phyloP scores from a whole-genome alignment of 2,113 vertebrate species.

The Phasianus colchicus region DNA sequence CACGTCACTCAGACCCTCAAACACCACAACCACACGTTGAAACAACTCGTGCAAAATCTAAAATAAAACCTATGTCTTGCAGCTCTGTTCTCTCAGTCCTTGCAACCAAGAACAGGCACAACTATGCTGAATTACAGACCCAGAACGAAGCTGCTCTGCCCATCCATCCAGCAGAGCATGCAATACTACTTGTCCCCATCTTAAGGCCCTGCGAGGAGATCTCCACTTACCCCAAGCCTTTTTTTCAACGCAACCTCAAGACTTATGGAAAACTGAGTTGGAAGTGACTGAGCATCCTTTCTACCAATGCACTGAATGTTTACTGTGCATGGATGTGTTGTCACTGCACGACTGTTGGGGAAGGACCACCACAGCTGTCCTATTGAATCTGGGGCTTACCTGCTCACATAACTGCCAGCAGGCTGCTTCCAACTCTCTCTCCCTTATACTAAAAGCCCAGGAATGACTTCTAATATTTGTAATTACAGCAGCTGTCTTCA shows the following conservation, averaged over 20 bases:
- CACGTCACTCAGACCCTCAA: not conserved
- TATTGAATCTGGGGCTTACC: not conserved
- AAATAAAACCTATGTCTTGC: fast-evolving
- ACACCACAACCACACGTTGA: fast-evolving
- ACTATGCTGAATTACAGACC: too few species aligned
- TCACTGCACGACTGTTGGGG: not conserved
- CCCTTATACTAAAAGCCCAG: not conserved
- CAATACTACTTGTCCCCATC: too few species aligned
- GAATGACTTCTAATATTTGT: not conserved
- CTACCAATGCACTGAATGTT: not conserved
- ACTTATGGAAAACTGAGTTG: not conserved
- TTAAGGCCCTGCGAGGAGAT: not conserved
- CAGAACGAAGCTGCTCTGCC: not conserved
- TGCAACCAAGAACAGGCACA: not conserved
- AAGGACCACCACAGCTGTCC: not conserved
- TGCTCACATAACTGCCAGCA: not conserved
- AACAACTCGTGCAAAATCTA: not conserved
- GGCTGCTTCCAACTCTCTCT: not conserved
- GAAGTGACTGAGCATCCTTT: not conserved
- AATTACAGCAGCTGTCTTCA: not conserved
- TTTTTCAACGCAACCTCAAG: not conserved
- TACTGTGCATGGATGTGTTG: not conserved
- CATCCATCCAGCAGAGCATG: not conserved
- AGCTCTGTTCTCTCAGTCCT: not conserved
- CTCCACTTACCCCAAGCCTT: not conserved